Conservation (phyloP, 2,888 invertebrate species). For the Oithona nana region DNA sequence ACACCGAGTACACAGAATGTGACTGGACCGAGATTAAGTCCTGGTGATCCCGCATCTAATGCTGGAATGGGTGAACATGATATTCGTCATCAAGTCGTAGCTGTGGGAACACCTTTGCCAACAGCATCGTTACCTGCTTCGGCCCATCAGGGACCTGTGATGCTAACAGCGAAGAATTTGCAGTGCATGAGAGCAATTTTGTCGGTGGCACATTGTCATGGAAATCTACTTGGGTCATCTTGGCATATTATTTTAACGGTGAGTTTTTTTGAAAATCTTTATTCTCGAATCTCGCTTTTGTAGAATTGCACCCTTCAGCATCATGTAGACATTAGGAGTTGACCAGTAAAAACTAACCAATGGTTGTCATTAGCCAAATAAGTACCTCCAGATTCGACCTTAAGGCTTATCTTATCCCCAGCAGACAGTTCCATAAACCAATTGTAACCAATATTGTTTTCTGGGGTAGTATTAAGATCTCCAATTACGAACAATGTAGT, state of each 20-base stretch:
- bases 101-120: conserved; percentile 84
- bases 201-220: conserved; percentile 73
- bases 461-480: no score
- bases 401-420: no score
- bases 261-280: conserved; percentile 1
- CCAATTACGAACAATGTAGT: no score
- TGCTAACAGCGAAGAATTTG: conserved; percentile 92
- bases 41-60: conserved; percentile 9
- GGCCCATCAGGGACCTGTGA: conserved; percentile 70
- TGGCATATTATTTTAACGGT: conserved; percentile 82
- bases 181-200: conserved; percentile 87
- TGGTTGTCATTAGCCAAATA: no score
- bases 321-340: no score
- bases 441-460: no score
- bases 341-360: no score
- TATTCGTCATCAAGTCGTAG: conserved; percentile 81
- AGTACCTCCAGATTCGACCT: no score
- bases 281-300: neutral
- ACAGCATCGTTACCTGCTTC: conserved; percentile 56
- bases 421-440: no score
- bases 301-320: no score
- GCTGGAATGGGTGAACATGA: conserved; percentile 40
- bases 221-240: conserved; percentile 70
- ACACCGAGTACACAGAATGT: conserved; percentile 13
- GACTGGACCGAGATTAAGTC: neutral